phyloP scores from a whole-genome alignment of 2,797 vertebrate species.

The Parauchenoglanis ngamensis region DNA sequence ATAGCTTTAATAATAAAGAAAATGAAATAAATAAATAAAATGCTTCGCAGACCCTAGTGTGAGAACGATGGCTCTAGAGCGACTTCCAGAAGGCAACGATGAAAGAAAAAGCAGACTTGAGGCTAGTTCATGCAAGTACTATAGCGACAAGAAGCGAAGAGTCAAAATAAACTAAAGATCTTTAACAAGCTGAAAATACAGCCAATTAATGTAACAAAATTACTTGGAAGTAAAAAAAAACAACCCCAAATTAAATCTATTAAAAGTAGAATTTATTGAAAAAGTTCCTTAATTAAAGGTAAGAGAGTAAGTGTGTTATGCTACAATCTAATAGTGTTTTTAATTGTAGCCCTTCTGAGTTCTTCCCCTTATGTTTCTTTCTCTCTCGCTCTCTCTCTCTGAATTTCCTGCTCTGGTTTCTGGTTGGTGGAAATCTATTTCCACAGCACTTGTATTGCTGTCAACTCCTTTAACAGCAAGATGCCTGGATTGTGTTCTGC shows the following conservation, averaged over 20 bases:
- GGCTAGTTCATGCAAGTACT: background rate
- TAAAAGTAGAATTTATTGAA: background rate
- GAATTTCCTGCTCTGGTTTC: constrained; percentile 8
- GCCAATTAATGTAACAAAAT: background rate
- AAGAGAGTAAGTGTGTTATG: background rate
- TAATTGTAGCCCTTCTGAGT: background rate
- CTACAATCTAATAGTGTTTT: background rate
- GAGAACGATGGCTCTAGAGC: background rate
- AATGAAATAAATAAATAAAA: background rate
- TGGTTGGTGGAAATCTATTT: constrained; percentile 24
- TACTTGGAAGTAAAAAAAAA: background rate
- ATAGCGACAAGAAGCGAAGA: background rate
- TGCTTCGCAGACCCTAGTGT: background rate
- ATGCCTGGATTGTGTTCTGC: constrained; percentile 18
- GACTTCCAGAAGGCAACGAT: background rate
- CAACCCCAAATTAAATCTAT: background rate
- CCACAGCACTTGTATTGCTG: constrained; percentile 5
- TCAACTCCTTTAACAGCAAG: constrained; percentile 22
- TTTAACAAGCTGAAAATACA: background rate
- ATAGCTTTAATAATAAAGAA: background rate
- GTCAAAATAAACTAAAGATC: background rate
- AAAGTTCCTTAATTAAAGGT: background rate
- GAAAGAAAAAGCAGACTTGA: background rate
- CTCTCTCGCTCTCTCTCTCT: background rate
- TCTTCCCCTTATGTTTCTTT: background rate